Base-by-base conservation (phyloP, 1,140 invertebrate genomes). In the Diachasma alloeum region DNA sequence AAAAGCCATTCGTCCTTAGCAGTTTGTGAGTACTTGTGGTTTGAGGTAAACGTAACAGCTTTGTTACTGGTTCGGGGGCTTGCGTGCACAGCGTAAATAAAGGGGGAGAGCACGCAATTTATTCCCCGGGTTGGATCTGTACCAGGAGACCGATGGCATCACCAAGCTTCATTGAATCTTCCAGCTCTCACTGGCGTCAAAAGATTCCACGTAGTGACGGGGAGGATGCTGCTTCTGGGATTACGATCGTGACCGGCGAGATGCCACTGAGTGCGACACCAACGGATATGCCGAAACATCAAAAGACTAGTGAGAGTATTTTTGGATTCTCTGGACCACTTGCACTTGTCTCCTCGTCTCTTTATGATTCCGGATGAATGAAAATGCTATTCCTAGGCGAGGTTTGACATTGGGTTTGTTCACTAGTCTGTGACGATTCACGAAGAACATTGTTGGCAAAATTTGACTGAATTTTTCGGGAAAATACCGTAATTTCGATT, bases 51-150 rank as follows among this genome's bases (percentile, higher is more conserved):
- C 24, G 24, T 26, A 53, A 72, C 71, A 72, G 69, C 69, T 48
- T 46, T 71, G 69, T 71, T 71, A 71, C 69, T 48, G 37, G 39
- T 17, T 24, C 6, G 8, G 17, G 53, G 11, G n/a, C 31, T 72
- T 48, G 71, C 71, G 71, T 72, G 71, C 48, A 59, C 4, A 53
- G 48, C 26, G 48, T 72, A 71, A 71, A 71, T 71, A 48, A 71
- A 71, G 24, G 67, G 9, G 26, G 31, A 31, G 31, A 31, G 26
- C 71, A 72, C 71, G 48, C 71, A 72, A 72, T 72, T 72, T 72
- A 59, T 72, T 72, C 71, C 19, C 19, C 24, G 59, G 13, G 4
- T 1, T 39, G 69, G 36, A 36, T 53, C 71, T 53, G 71, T 36
- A 22, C 71, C 53, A 31, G 46, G 71, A 8, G 53, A 48, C 31